Conservation (phyloP, 2,113 vertebrate species). For the Cyanistes caeruleus region DNA sequence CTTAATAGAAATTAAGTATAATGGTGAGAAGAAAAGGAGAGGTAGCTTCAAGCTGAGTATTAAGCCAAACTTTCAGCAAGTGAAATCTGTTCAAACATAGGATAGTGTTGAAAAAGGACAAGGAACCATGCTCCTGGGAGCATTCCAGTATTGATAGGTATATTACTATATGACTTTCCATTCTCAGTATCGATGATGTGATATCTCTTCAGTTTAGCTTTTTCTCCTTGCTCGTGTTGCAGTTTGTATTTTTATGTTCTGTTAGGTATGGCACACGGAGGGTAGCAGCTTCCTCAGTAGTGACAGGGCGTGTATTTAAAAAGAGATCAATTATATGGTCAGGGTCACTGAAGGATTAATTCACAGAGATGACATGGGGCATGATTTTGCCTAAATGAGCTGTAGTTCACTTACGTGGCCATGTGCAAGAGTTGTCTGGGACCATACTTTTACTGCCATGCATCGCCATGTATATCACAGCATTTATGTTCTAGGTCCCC, state of each 20-base stretch:
- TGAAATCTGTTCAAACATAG: neutral
- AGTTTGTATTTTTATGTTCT: neutral
- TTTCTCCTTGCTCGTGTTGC: neutral
- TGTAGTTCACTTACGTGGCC: neutral
- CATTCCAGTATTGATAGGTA: neutral
- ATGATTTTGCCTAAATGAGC: neutral
- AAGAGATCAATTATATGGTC: neutral
- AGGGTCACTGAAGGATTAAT: neutral
- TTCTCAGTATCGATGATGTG: neutral
- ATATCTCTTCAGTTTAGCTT: neutral
- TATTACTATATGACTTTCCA: neutral
- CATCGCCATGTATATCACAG: neutral
- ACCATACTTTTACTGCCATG: rapidly evolving
- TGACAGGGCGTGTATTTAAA: rapidly evolving
- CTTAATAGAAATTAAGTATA: neutral
- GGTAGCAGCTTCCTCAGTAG: neutral
- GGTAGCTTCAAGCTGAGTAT: neutral
- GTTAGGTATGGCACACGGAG: neutral
- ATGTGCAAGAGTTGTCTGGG: neutral
- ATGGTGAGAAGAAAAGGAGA: neutral
- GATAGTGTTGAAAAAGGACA: neutral
- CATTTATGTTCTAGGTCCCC: neutral
- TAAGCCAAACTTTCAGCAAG: neutral
- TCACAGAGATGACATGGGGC: neutral
- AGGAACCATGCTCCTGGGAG: neutral